Evolutionary conservation across 1,140 invertebrate species (phyloP), one percentile per base, ranked within the genome.

Genomic region (Leptinotarsa defecta): DNA sequence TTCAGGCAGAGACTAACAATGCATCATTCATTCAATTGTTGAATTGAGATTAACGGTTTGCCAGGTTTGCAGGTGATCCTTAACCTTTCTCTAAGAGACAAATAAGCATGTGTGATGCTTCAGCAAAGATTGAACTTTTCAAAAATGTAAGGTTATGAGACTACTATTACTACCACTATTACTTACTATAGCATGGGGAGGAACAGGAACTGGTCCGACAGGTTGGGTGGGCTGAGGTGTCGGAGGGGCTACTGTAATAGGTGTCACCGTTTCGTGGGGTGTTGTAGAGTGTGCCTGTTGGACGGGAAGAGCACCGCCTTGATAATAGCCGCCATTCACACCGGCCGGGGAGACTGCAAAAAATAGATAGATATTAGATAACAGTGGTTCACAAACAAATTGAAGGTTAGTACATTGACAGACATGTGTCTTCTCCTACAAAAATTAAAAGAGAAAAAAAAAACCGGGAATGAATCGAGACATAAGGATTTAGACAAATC

Each of bases 211-310:
- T 75, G 86, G 81, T 52, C 83, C 82, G n/a, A 86, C 86, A 73
- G 85, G 83, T 77, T 78, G 81, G 74, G 80, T 81, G 43, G 81
- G 84, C 78, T 83, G 86, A 68, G 86, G 88, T 79, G 87, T 87
- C 77, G 86, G 87, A 52, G 85, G 86, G 78, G 85, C 85, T 77
- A 85, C 86, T 76, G 85, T 87, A 71, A 86, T 87, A 68, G 83
- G 86, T 65, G 85, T 86, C 78, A 83, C 83, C 83, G 89, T 89
- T 86, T 93, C 92, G 85, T 92, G 92, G 78, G 92, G 90, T 79
- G 91, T 93, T 82, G 92, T 93, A 81, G 91, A 92, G 85, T 93
- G 92, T 76, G 91, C 92, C 87, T 92, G 92, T 87, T 93, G 92
- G 75, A 91, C 89, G 62, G 90, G 90, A 80, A 92, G 86, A 81